Evolutionary conservation across 2,797 vertebrate genomes (phyloP), one percentile per base, ranked within the genome.

Genomic region (Crax fasciolata): DNA sequence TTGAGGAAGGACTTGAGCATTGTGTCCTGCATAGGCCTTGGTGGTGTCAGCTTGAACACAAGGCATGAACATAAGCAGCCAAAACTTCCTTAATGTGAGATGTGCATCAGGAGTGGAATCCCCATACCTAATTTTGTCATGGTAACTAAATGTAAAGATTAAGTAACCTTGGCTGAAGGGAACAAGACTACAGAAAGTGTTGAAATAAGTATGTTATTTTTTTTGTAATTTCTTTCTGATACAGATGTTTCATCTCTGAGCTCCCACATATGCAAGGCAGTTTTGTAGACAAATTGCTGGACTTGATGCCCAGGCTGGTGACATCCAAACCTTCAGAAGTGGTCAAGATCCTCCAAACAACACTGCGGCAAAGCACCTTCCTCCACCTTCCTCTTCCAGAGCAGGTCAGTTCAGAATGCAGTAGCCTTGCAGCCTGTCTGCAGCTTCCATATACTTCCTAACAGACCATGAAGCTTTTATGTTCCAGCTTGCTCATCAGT

Each of bases 261-360:
- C 97, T 99, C 70, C 98, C 99, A 13, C 98, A 99, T 68, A 98
- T 99, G 87, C 99, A 99, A 96, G 99, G 99, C 92, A 98, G 99
- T 90, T 99, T 99, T 98, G 99, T 99, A 83, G 99, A 99, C 62
- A 99, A 99, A 86, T 98, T 99, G 32, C 94, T 99, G 89, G 99
- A 99, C 94, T 96, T 99, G 75, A 99, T 99, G 99, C 99, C 99
- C 20, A 98, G 99, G 35, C 98, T 99, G 3, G 98, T 98, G 39
- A 98, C 98, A 3, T 99, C 99, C 85, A 99, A 99, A 57, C 98
- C 99, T 1, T 97, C 97, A 6, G 99, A 99, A 97, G 98, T 99
- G 87, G 98, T 99, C 58, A 99, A 99, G 97, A 99, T 99, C 93
- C 98, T 99, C 14, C 99, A 99, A 96, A 98, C 98, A 11, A 99